Percentiles rank a stretch among this genome's conserved stretches.
Conservation (phyloP, 2,888 invertebrate genomes). For the Papilio demoleus region DNA sequence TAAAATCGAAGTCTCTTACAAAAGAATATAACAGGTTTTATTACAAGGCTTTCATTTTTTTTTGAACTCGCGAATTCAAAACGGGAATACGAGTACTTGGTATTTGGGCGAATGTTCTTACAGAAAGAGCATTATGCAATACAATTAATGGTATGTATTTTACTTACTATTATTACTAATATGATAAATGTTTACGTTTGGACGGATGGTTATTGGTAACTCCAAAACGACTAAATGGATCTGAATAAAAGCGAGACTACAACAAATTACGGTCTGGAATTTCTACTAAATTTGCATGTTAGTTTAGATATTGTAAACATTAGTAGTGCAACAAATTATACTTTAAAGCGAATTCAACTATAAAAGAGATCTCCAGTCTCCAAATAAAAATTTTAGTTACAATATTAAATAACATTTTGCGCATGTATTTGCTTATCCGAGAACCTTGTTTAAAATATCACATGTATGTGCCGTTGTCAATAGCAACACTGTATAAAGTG, state of each 20-base stretch:
- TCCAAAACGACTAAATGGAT: too few relatives aligned
- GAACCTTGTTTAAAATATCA: constrained; percentile 25
- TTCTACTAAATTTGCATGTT: too few relatives aligned
- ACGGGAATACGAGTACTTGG: constrained; percentile 29
- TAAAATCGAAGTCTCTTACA: constrained; percentile 41
- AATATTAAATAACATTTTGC: constrained; percentile 2
- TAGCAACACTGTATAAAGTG: constrained; percentile 40
- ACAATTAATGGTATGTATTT: background rate
- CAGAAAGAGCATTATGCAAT: constrained; percentile 24
- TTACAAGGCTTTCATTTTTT: constrained; percentile 41
- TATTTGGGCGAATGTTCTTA: constrained; percentile 14
- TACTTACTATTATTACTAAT: background rate
- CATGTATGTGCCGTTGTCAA: constrained; percentile 16
- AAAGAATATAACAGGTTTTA: constrained; percentile 44
- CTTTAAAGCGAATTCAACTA: too few relatives aligned
- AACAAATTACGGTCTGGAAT: too few relatives aligned
- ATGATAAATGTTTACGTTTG: background rate
- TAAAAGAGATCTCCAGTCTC: background rate
- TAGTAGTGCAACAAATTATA: too few relatives aligned
- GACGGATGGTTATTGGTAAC: background rate
- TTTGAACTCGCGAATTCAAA: constrained; percentile 26
- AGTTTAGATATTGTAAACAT: too few relatives aligned
- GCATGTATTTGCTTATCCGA: constrained; percentile 10
- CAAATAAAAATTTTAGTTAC: too few relatives aligned
- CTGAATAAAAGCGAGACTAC: too few relatives aligned